Conservation (phyloP, 2,888 invertebrate genomes). For the Listrodromus nycthemerus region DNA sequence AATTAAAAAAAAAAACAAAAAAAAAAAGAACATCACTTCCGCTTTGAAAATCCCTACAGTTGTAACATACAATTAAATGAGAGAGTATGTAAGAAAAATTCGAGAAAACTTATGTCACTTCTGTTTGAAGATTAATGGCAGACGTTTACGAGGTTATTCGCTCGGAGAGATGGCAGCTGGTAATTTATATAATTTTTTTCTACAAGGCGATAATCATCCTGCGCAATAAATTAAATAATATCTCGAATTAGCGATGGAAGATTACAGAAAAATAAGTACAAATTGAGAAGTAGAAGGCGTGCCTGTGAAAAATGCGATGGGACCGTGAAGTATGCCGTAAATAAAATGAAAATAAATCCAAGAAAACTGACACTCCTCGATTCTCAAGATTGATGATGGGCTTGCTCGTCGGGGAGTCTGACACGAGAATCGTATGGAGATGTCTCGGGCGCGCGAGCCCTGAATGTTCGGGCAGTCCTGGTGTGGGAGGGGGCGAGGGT, state of each 20-base stretch:
- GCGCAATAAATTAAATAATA: too few relatives aligned
- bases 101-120: background rate
- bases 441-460: conserved; percentile 34
- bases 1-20: background rate
- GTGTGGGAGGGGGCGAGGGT: conserved; percentile 2
- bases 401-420: background rate
- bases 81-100: background rate
- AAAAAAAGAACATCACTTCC: too few relatives aligned
- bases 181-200: too few relatives aligned
- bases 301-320: background rate
- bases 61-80: too few relatives aligned
- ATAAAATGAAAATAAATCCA: background rate
- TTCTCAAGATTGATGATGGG: conserved; percentile 39
- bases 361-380: conserved; percentile 11
- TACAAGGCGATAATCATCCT: too few relatives aligned
- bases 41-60: too few relatives aligned
- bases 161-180: too few relatives aligned
- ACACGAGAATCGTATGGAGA: conserved; percentile 48
- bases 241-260: too few relatives aligned
- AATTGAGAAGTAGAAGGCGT: background rate
- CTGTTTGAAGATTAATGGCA: background rate
- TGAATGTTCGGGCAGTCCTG: conserved; percentile 7
- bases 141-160: too few relatives aligned
- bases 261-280: too few relatives aligned
- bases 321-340: conserved; percentile 10